These are phyloP conservation scores for Ibidorhyncha struthersii DNA, from an alignment of 2,113 vertebrate genomes.

Conservation along the genomic window DNA sequence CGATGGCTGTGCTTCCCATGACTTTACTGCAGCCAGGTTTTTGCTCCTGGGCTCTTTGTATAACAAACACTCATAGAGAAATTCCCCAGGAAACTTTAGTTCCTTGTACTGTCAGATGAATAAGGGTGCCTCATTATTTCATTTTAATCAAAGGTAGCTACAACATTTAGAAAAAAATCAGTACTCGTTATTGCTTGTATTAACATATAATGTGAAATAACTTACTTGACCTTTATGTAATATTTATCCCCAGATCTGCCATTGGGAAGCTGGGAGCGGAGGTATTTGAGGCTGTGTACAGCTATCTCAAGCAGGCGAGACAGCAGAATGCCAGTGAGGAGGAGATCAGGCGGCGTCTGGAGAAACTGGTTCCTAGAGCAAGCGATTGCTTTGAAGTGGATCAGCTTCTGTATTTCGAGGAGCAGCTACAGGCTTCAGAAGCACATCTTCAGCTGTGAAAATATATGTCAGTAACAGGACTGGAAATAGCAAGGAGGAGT, in stretches of 20 bases:
- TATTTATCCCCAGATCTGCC: slow-evolving; percentile 70
- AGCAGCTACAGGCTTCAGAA: slow-evolving; percentile 64
- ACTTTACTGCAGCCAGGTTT: not conserved
- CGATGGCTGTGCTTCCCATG: accelerated
- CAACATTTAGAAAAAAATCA: not conserved
- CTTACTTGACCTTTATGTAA: not conserved
- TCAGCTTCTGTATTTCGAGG: slow-evolving; percentile 85
- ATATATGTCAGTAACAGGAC: not conserved
- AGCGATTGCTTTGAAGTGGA: slow-evolving; percentile 82
- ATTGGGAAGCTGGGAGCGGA: slow-evolving; percentile 74
- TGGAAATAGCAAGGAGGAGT: not conserved
- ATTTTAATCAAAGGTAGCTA: not conserved
- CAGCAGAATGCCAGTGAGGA: slow-evolving; percentile 60
- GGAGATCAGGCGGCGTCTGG: slow-evolving; percentile 62
- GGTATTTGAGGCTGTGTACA: slow-evolving; percentile 78
- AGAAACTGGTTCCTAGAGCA: slow-evolving; percentile 66
- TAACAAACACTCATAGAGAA: not conserved
- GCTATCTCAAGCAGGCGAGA: slow-evolving; percentile 75
- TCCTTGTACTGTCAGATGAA: not conserved
- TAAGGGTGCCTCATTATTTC: not conserved
- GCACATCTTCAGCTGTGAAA: not conserved
- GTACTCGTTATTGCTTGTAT: not conserved
- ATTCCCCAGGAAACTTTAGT: not conserved
- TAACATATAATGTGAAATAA: not conserved
- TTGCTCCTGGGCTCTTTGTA: not conserved